Conservation (phyloP, 2,113 vertebrate species). For the Callocephalon fimbriatum region DNA sequence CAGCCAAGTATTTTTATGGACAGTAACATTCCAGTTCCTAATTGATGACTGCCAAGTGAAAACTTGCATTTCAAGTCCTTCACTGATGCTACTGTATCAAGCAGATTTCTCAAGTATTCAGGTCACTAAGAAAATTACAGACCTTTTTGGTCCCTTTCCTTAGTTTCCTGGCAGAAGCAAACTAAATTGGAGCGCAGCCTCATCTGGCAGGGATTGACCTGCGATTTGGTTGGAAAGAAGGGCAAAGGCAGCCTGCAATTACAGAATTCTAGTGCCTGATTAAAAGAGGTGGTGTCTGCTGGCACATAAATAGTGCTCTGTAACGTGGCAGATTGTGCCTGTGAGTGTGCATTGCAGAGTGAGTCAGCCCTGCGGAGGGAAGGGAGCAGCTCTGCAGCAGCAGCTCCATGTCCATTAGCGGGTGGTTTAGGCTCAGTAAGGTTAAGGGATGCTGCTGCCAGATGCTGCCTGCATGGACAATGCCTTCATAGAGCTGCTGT, state of each 20-base stretch:
- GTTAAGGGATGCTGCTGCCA: not conserved
- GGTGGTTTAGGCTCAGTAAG: fast-evolving
- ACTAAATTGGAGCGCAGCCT: not conserved
- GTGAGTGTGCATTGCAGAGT: slow-evolving; percentile 19
- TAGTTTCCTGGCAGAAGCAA: fast-evolving
- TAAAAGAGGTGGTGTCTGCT: not conserved
- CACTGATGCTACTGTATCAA: not conserved
- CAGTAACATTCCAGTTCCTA: not conserved
- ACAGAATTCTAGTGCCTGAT: not conserved
- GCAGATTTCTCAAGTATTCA: not conserved
- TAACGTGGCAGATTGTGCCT: not conserved
- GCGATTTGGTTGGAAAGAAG: not conserved
- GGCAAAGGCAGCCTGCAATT: not conserved
- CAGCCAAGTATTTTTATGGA: fast-evolving
- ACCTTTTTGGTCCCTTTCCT: not conserved
- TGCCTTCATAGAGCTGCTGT: not conserved
- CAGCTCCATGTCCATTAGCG: not conserved
- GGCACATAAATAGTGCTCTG: not conserved
- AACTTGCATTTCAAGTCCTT: not conserved
- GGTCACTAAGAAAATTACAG: not conserved
- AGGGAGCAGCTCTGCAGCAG: not conserved
- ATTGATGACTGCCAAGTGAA: not conserved
- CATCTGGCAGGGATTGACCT: not conserved
- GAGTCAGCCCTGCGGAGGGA: slow-evolving; percentile 55
- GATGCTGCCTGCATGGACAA: not conserved